Evolutionary conservation across 2,797 vertebrate species (phyloP), one percentile per base, ranked within the genome.

Genomic region (Microctenopoma steveboyesi): DNA sequence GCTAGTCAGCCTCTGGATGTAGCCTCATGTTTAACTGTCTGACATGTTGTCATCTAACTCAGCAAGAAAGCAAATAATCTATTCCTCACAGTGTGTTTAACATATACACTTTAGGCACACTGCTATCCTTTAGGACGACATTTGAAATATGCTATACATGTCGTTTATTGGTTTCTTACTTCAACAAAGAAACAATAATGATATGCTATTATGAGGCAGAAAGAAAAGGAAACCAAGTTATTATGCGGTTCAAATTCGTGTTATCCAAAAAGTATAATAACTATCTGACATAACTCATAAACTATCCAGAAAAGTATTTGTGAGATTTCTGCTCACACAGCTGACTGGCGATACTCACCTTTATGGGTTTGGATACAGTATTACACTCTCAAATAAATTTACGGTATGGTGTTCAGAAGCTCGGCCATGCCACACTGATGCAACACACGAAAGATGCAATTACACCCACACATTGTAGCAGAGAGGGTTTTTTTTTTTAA

Each of bases 371-470:
- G 63, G 47, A 39, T 53, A 9, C 10, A 11, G 9, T 14, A 12
- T 39, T 43, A 42, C 42, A 39, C 10, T 53, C 10, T 53, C 45
- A 53, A 35, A 68, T 74, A 59, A 58, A 69, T 66, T 39, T 42
- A 33, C 40, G 62, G 55, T 3, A 5, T 2, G 14, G 35, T 45
- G 22, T 37, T 66, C 42, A 50, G 59, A 56, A 39, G 42, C 52
- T 54, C 7, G 25, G 60, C 51, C 40, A 60, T 27, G 3, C 66
- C 64, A 13, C 64, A 52, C 10, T 14, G 48, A 64, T 51, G 51
- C 66, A 74, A 76, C 48, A 59, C 56, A 65, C 30, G 4, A 67
- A 37, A 75, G 22, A 62, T 57, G 47, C 37, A 53, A 62, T 70
- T 72, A 79, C 43, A 52, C 50, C 49, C 69, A 64, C 42, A 39